Evolutionary conservation across 2,888 invertebrate species (phyloP).

Genomic region (Protula sp.): DNA sequence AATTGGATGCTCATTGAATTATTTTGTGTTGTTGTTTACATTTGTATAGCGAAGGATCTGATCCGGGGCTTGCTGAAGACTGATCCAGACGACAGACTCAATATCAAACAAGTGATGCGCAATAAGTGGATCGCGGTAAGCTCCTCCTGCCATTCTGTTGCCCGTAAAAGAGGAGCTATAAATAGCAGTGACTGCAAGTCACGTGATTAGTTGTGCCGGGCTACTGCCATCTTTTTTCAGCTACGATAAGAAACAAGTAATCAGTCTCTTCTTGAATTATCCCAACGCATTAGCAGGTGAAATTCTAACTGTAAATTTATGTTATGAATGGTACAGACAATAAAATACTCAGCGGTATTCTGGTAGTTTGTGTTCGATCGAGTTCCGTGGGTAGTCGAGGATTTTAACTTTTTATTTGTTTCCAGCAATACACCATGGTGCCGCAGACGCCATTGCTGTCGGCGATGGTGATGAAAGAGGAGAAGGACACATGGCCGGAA

Average conservation of each 20-base stretch:
- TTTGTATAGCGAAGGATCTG: conserved; percentile 72
- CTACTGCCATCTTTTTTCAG: neutral
- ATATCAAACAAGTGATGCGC: conserved; percentile 83
- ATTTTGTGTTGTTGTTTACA: neutral
- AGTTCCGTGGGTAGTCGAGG: too few species aligned
- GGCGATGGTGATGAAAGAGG: conserved; percentile 79
- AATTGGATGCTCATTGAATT: too few species aligned
- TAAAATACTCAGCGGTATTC: too few species aligned
- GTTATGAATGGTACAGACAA: too few species aligned
- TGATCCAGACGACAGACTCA: conserved; percentile 81
- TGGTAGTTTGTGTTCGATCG: too few species aligned
- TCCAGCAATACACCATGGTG: conserved; percentile 72
- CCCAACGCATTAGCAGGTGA: too few species aligned
- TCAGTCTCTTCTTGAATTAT: neutral
- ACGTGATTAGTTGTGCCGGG: too few species aligned
- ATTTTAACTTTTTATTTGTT: conserved; percentile 12
- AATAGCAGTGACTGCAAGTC: too few species aligned
- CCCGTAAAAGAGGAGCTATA: too few species aligned
- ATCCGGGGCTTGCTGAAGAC: conserved; percentile 91
- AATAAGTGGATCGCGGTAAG: conserved; percentile 82
- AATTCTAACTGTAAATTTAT: too few species aligned
- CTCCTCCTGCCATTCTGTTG: conserved; percentile 28
- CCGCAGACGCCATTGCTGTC: conserved; percentile 94
- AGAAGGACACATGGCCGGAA: conserved; percentile 90
- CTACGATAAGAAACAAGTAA: neutral